Evolutionary conservation across 2,888 invertebrate species (phyloP).

Genomic region (Acleris cristana): DNA sequence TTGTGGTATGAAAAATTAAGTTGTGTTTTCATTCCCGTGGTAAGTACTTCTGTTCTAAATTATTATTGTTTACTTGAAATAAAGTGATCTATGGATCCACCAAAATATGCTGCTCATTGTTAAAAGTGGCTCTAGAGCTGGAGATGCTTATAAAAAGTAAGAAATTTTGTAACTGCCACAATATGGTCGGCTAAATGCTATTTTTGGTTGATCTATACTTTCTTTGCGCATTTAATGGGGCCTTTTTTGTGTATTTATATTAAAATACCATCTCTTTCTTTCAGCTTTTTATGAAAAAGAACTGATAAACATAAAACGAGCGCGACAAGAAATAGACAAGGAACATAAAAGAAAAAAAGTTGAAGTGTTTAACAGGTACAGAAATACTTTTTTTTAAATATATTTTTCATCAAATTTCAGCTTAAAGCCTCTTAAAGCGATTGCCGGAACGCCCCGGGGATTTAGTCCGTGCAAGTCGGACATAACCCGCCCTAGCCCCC

Average conservation of each 20-base stretch:
- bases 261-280: constrained; percentile 7
- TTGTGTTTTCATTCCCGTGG: constrained; percentile 23
- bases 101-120: constrained; percentile 18
- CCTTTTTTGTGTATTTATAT: background rate
- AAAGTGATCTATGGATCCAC: constrained; percentile 28
- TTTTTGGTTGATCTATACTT: constrained; percentile 51
- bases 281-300: constrained; percentile 42
- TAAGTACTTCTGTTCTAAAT: constrained; percentile 31
- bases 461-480: too few relatives aligned
- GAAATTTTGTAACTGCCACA: constrained; percentile 33
- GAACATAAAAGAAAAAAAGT: constrained; percentile 46
- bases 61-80: constrained; percentile 5
- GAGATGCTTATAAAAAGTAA: background rate
- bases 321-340: constrained; percentile 44
- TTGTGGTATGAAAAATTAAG: constrained; percentile 37
- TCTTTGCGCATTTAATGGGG: background rate
- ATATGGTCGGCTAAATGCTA: constrained; percentile 38
- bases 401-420: background rate
- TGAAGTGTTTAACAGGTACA: constrained; percentile 43
- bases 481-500: too few relatives aligned
- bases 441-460: too few relatives aligned
- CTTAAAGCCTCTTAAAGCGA: too few relatives aligned
- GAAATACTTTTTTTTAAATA: background rate
- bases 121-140: constrained; percentile 5
- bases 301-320: constrained; percentile 43